Conservation (phyloP, 1,140 invertebrate species). For the Nixonia krombeini region DNA sequence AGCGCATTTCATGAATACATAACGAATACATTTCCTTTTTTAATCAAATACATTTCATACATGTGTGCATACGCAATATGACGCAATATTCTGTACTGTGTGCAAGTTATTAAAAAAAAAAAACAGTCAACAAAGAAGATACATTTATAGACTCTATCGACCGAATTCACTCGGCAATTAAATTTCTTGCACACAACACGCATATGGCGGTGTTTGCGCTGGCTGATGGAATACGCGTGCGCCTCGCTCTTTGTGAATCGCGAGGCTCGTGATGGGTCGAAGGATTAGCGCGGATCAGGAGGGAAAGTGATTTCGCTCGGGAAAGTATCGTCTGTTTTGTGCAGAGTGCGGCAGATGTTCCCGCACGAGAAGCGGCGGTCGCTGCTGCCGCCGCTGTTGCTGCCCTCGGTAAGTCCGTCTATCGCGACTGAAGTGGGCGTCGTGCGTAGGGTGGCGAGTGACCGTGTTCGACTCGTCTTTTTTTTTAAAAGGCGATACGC, state of each 20-base stretch:
- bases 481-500: not conserved
- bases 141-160: too few species aligned
- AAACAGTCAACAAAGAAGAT: too few species aligned
- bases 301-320: slow-evolving; percentile 48
- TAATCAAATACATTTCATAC: too few species aligned
- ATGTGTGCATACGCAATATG: too few species aligned
- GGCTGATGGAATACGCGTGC: slow-evolving; percentile 8
- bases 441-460: slow-evolving; percentile 13
- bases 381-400: too few species aligned
- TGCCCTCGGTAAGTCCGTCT: slow-evolving; percentile 21
- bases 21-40: too few species aligned
- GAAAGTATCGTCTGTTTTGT: slow-evolving; percentile 34
- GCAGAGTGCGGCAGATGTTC: slow-evolving; percentile 37
- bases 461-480: slow-evolving; percentile 11
- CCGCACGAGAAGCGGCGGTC: slow-evolving; percentile 12
- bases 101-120: too few species aligned
- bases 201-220: slow-evolving; percentile 8
- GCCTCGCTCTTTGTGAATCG: too few species aligned
- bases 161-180: too few species aligned
- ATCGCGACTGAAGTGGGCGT: slow-evolving; percentile 42
- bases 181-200: too few species aligned
- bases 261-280: slow-evolving; percentile 28
- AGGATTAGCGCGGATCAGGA: slow-evolving; percentile 42
- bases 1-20: too few species aligned
- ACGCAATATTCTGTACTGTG: too few species aligned